Percentiles rank a stretch among this genome's conserved stretches.
Conservation (phyloP, 1,140 invertebrate species). For the Subanguina moxae region DNA sequence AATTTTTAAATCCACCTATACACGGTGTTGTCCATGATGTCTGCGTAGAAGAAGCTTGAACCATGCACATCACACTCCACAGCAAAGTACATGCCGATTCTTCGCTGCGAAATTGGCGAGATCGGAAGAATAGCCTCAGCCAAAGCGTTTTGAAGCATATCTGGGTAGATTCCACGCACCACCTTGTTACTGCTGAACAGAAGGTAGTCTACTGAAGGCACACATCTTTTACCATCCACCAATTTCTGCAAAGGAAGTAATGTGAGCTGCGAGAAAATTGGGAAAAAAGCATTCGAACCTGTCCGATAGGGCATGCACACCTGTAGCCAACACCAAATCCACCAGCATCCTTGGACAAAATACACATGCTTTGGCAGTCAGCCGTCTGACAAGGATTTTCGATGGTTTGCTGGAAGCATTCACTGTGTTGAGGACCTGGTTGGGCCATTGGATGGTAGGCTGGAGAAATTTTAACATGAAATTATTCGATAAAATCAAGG, state of each 20-base stretch:
- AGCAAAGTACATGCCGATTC: constrained; percentile 95
- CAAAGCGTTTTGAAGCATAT: constrained; percentile 81
- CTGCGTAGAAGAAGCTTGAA: constrained; percentile 54
- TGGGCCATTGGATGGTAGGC: constrained; percentile 57
- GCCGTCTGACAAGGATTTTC: constrained; percentile 87
- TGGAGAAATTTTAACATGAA: too few relatives aligned
- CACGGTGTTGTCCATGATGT: constrained; percentile 60
- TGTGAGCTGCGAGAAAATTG: neutral
- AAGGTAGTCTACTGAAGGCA: constrained; percentile 80
- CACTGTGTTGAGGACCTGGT: constrained; percentile 51
- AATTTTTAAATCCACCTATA: constrained; percentile 25
- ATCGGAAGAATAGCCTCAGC: constrained; percentile 79
- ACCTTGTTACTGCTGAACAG: constrained; percentile 95
- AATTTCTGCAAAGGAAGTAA: constrained; percentile 40
- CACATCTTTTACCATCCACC: constrained; percentile 75
- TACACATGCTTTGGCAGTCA: constrained; percentile 89
- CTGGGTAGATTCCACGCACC: constrained; percentile 85
- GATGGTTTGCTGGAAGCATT: constrained; percentile 55
- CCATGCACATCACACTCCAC: constrained; percentile 75
- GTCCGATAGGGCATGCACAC: constrained; percentile 87
- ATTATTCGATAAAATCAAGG: too few relatives aligned
- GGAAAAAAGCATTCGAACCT: constrained; percentile 8
- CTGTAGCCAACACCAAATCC: constrained; percentile 78
- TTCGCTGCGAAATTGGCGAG: constrained; percentile 81
- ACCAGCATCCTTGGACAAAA: constrained; percentile 75